Evolutionary conservation across 2,113 vertebrate genomes (phyloP).

Genomic region (Corythornis vintsioides): DNA sequence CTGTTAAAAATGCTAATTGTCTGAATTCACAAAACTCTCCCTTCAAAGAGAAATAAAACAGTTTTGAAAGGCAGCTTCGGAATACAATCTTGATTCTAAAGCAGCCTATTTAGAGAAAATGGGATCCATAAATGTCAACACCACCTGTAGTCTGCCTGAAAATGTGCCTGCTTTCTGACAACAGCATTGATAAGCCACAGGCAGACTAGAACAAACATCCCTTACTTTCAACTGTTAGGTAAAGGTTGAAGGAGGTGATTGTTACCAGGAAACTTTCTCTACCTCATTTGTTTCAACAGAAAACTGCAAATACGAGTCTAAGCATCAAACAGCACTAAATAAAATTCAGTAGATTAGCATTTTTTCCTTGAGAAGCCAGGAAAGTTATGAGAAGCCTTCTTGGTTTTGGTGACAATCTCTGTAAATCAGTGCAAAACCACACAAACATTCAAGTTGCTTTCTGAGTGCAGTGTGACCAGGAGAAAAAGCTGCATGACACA

Average conservation of each 20-base stretch:
- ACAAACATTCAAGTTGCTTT: background rate
- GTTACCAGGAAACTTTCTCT: constrained; percentile 25
- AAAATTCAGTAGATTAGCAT: background rate
- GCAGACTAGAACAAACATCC: constrained; percentile 64
- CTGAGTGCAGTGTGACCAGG: background rate
- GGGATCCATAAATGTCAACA: constrained; percentile 74
- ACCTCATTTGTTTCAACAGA: constrained; percentile 35
- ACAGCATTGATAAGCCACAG: constrained; percentile 68
- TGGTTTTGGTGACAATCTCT: background rate
- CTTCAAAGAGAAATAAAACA: constrained; percentile 72
- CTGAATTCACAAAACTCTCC: constrained; percentile 53
- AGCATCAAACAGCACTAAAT: background rate
- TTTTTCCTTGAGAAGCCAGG: background rate
- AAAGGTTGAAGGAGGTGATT: background rate
- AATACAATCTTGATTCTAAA: constrained; percentile 72
- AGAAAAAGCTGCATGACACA: background rate
- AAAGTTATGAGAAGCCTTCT: background rate
- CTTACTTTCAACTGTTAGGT: constrained; percentile 41
- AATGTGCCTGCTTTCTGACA: constrained; percentile 71
- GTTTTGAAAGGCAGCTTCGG: constrained; percentile 72
- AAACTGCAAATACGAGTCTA: constrained; percentile 5
- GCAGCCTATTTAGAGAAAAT: constrained; percentile 75
- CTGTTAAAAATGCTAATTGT: constrained; percentile 71
- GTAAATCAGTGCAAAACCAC: background rate
- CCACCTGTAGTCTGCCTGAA: constrained; percentile 69